phyloP scores from a whole-genome alignment of 64 coral and sea anemone species.

The Stylophora pistillata region DNA sequence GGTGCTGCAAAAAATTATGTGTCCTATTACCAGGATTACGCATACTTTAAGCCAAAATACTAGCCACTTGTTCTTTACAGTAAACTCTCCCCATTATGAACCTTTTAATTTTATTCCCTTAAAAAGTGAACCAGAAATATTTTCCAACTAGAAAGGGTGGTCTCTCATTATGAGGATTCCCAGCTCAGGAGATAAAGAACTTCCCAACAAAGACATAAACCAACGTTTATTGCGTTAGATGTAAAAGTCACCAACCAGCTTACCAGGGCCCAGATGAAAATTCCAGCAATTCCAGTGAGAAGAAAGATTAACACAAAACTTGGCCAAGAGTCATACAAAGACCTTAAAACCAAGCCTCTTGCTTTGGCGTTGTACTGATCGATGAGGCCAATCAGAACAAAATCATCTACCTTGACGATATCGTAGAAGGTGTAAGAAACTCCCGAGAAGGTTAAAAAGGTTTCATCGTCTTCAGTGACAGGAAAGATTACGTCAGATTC shows the following conservation, averaged over 20 bases:
- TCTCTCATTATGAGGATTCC: no score
- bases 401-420: conserved; percentile 1
- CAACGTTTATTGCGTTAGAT: no score
- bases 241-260: not conserved
- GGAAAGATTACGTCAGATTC: conserved; percentile 32
- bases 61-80: no score
- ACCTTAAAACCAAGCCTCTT: not conserved
- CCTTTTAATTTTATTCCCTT: no score
- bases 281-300: conserved; percentile 41
- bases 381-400: conserved; percentile 27
- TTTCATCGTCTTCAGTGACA: not conserved
- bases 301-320: conserved; percentile 42
- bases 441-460: not conserved
- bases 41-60: no score
- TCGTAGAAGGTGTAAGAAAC: not conserved
- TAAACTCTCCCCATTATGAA: no score
- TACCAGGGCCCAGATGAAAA: conserved; percentile 59
- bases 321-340: conserved; percentile 49
- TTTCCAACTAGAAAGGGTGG: no score
- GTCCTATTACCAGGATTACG: no score
- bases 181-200: no score
- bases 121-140: no score
- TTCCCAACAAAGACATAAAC: no score
- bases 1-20: no score
- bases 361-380: conserved; percentile 31